Evolutionary conservation across 1,140 invertebrate genomes (phyloP).

Genomic region (Macrotrachela quadricornifera): DNA sequence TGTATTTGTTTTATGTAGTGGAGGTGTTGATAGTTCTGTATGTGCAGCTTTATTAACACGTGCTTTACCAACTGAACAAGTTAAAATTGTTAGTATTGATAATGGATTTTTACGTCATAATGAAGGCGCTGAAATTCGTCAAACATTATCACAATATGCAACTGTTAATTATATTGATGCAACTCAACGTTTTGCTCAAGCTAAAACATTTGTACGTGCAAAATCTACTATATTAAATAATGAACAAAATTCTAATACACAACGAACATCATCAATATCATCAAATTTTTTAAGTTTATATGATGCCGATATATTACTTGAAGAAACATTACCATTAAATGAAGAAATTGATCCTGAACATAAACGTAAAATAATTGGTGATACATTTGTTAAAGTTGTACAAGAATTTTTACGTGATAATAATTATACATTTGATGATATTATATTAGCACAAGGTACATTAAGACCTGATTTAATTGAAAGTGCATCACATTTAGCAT

Average conservation of each 20-base stretch:
- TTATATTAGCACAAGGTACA: slow-evolving; percentile 40
- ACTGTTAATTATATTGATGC: neutral
- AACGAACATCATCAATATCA: neutral
- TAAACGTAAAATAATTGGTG: slow-evolving; percentile 93
- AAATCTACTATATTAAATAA: neutral
- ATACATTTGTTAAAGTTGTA: slow-evolving; percentile 66
- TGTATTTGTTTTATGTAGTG: slow-evolving; percentile 47
- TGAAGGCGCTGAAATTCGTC: slow-evolving; percentile 66
- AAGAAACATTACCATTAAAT: neutral
- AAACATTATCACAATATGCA: slow-evolving; percentile 31
- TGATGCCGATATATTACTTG: neutral
- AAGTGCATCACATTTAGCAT: slow-evolving; percentile 33
- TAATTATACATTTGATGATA: neutral
- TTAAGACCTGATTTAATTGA: slow-evolving; percentile 91
- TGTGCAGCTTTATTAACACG: slow-evolving; percentile 79
- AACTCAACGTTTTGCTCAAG: neutral
- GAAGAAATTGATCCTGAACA: slow-evolving; percentile 58
- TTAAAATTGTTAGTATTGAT: slow-evolving; percentile 89
- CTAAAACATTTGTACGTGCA: neutral
- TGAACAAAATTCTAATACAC: neutral
- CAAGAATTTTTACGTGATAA: neutral
- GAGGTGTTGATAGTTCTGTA: slow-evolving; percentile 92
- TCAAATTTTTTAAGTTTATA: neutral
- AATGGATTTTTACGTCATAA: slow-evolving; percentile 96
- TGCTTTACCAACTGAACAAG: slow-evolving; percentile 63